Evolutionary conservation across 92 coral and sea anemone genomes (phyloP).

Genomic region (Diadumene lineata): DNA sequence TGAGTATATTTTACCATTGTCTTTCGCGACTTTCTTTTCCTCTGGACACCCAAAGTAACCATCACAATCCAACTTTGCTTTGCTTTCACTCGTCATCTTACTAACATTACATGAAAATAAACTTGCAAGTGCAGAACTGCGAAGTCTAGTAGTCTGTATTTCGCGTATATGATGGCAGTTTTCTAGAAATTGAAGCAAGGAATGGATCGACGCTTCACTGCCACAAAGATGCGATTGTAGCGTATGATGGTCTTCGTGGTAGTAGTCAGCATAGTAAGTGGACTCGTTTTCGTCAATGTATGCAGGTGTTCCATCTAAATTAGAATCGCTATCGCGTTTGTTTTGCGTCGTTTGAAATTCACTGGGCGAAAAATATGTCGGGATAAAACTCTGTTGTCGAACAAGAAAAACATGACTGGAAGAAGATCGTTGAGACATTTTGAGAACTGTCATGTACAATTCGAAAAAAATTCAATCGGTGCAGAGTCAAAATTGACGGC

Average conservation of each 20-base stretch:
- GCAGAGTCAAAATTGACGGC: not conserved
- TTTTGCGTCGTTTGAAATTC: conserved; percentile 62
- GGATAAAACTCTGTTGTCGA: conserved; percentile 63
- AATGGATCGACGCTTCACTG: conserved; percentile 7
- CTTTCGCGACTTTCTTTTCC: conserved; percentile 43
- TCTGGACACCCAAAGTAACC: conserved; percentile 92
- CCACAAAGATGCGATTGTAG: conserved; percentile 12
- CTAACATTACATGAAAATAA: conserved; percentile 72
- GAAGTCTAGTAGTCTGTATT: conserved; percentile 55
- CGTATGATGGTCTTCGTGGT: conserved; percentile 12
- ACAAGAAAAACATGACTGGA: conserved; percentile 61
- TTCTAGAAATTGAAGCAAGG: conserved; percentile 19
- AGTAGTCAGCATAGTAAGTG: conserved; percentile 7
- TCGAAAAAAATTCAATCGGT: not conserved
- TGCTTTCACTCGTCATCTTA: conserved; percentile 60
- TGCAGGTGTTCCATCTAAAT: conserved; percentile 38
- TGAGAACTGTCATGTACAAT: not conserved
- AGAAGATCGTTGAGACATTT: conserved; percentile 13
- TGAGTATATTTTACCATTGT: conserved; percentile 20
- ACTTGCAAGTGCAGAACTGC: conserved; percentile 55
- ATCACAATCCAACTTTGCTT: conserved; percentile 67
- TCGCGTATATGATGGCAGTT: conserved; percentile 16
- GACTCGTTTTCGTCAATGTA: conserved; percentile 1
- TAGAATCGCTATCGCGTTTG: conserved; percentile 34
- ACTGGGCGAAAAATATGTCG: conserved; percentile 54